A percentile compares a stretch with the other conserved stretches of the same genome.
Evolutionary conservation across 2,113 vertebrate genomes (phyloP).

Genomic region (Alligator sinensis): DNA sequence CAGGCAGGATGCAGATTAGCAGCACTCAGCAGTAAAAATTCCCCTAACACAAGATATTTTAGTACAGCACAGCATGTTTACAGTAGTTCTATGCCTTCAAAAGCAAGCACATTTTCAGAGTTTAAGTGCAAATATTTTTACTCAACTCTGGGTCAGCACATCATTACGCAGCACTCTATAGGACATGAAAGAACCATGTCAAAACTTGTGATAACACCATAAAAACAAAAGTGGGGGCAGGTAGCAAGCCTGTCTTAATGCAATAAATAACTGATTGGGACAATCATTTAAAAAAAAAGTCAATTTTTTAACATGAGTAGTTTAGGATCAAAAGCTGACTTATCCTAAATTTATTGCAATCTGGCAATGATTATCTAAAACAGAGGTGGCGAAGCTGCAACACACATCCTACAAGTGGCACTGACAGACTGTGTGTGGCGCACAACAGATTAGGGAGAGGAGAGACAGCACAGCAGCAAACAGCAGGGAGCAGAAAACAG

Average conservation of each 20-base stretch:
- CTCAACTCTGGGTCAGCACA: background rate
- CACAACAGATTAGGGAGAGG: too few relatives aligned
- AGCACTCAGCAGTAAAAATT: background rate
- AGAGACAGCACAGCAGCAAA: too few relatives aligned
- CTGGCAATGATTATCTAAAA: conserved; percentile 32
- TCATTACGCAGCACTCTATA: background rate
- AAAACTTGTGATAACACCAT: background rate
- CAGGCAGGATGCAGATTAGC: background rate
- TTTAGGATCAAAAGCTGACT: conserved; percentile 56
- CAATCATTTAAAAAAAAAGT: background rate
- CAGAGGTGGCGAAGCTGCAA: too few relatives aligned
- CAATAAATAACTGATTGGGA: accelerated
- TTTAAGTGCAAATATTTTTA: background rate
- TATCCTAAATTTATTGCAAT: conserved; percentile 25
- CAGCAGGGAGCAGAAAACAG: too few relatives aligned
- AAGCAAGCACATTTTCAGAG: background rate
- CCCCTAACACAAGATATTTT: background rate
- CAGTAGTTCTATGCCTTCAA: background rate
- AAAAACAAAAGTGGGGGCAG: background rate
- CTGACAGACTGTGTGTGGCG: too few relatives aligned
- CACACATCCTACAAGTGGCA: too few relatives aligned
- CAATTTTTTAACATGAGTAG: conserved; percentile 38
- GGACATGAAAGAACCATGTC: background rate
- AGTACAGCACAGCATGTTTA: background rate
- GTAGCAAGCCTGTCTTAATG: background rate